phyloP scores from a whole-genome alignment of 1,140 invertebrate genomes.

The Trissolcus basalis region DNA sequence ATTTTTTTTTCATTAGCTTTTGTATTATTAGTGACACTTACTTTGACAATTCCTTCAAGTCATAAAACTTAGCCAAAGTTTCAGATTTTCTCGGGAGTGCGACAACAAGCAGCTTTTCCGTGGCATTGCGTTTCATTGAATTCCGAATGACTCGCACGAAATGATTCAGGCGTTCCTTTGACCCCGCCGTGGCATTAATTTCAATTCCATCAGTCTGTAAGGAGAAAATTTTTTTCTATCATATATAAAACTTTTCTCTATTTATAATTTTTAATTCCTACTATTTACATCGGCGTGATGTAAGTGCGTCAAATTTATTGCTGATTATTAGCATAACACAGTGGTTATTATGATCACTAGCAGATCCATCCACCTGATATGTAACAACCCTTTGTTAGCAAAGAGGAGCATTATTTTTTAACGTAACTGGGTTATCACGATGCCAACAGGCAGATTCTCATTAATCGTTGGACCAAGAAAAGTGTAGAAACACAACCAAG shows the following conservation, averaged over 20 bases:
- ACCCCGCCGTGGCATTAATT: conserved; percentile 79
- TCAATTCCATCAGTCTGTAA: conserved; percentile 80
- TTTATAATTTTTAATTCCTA: conserved; percentile 9
- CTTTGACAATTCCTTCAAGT: conserved; percentile 80
- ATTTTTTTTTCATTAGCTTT: too few relatives aligned
- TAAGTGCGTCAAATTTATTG: conserved; percentile 13
- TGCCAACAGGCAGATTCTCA: conserved; percentile 33
- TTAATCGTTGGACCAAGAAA: conserved; percentile 47
- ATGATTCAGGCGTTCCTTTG: conserved; percentile 77
- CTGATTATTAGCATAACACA: conserved; percentile 19
- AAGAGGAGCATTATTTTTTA: conserved; percentile 33
- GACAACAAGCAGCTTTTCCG: conserved; percentile 78
- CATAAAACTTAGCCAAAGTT: conserved; percentile 82
- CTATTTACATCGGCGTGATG: background rate
- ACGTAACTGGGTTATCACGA: conserved; percentile 47
- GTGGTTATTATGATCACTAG: conserved; percentile 11
- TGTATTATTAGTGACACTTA: too few relatives aligned
- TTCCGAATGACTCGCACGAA: conserved; percentile 78
- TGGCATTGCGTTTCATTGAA: conserved; percentile 73
- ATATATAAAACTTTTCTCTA: conserved; percentile 1
- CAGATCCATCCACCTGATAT: conserved; percentile 19
- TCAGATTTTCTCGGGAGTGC: conserved; percentile 80
- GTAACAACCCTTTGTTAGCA: conserved; percentile 32
- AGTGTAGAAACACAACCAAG: conserved; percentile 38
- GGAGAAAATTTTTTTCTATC: background rate